phyloP scores from a whole-genome alignment of 2,888 invertebrate genomes.

The Xylota segnis region DNA sequence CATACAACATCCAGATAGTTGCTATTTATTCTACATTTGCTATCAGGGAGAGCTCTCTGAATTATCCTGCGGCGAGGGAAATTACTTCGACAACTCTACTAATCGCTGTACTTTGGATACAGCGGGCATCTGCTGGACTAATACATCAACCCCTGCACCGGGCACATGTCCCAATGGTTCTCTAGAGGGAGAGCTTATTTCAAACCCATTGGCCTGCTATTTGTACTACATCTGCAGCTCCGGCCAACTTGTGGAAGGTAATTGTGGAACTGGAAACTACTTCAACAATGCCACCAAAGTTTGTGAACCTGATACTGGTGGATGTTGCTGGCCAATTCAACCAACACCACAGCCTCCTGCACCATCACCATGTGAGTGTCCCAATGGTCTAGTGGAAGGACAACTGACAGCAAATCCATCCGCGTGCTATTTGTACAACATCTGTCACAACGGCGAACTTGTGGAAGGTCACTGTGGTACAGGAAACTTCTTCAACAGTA shows the following conservation, averaged over 20 bases:
- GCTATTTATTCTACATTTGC: constrained; percentile 63
- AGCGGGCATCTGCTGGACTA: constrained; percentile 52
- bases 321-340: constrained; percentile 33
- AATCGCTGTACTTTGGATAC: constrained; percentile 18
- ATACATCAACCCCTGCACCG: background rate
- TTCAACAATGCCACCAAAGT: constrained; percentile 72
- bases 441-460: background rate
- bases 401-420: background rate
- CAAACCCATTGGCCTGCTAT: constrained; percentile 14
- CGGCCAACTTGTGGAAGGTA: constrained; percentile 64
- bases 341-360: constrained; percentile 55
- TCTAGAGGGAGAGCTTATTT: constrained; percentile 19
- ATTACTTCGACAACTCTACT: constrained; percentile 33
- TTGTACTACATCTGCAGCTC: constrained; percentile 49
- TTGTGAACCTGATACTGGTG: constrained; percentile 61
- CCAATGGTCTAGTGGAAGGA: constrained; percentile 64
- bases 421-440: background rate
- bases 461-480: constrained; percentile 68
- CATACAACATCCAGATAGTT: constrained; percentile 73
- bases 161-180: constrained; percentile 28
- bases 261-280: constrained; percentile 77
- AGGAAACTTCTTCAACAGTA: constrained; percentile 73
- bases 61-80: constrained; percentile 49
- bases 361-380: background rate
- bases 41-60: constrained; percentile 27